These are phyloP conservation scores for Anthophora plumipes DNA, from an alignment of 2,888 invertebrate species.

Conservation along the genomic window DNA sequence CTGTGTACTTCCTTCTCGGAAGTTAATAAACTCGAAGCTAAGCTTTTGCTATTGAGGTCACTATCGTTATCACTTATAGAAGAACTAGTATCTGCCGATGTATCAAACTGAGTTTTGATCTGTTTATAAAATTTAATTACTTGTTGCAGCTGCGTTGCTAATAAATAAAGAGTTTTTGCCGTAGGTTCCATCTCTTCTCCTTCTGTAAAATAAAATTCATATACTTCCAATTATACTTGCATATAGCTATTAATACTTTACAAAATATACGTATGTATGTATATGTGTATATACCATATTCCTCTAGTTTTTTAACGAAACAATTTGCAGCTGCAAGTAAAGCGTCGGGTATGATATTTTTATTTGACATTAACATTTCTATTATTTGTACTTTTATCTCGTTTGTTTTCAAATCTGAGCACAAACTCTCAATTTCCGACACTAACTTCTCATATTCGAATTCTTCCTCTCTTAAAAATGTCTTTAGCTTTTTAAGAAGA, in stretches of 20 bases:
- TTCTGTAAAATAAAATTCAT: slow-evolving; percentile 67
- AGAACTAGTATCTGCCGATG: slow-evolving; percentile 77
- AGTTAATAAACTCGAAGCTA: slow-evolving; percentile 76
- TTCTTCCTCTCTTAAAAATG: slow-evolving; percentile 87
- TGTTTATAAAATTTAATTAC: slow-evolving; percentile 80
- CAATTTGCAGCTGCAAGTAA: slow-evolving; percentile 86
- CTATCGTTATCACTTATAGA: slow-evolving; percentile 71
- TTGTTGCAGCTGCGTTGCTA: slow-evolving; percentile 75
- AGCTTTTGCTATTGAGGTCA: slow-evolving; percentile 68
- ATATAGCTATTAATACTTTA: not conserved
- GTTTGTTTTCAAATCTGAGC: slow-evolving; percentile 89
- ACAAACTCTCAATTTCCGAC: slow-evolving; percentile 86
- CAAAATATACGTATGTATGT: not conserved
- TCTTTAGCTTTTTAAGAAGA: slow-evolving; percentile 91
- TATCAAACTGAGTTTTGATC: slow-evolving; percentile 74
- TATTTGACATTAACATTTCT: slow-evolving; percentile 89
- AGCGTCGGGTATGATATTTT: slow-evolving; percentile 87
- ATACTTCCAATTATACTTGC: not conserved
- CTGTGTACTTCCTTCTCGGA: slow-evolving; percentile 83
- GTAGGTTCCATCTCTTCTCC: slow-evolving; percentile 75
- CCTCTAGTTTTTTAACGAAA: slow-evolving; percentile 82
- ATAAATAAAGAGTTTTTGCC: slow-evolving; percentile 75
- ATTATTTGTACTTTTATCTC: slow-evolving; percentile 90
- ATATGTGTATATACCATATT: slow-evolving; percentile 66
- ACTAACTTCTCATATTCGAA: slow-evolving; percentile 85